Evolutionary conservation across 1,140 invertebrate species (phyloP).

Genomic region (Drosophila eugracilis): DNA sequence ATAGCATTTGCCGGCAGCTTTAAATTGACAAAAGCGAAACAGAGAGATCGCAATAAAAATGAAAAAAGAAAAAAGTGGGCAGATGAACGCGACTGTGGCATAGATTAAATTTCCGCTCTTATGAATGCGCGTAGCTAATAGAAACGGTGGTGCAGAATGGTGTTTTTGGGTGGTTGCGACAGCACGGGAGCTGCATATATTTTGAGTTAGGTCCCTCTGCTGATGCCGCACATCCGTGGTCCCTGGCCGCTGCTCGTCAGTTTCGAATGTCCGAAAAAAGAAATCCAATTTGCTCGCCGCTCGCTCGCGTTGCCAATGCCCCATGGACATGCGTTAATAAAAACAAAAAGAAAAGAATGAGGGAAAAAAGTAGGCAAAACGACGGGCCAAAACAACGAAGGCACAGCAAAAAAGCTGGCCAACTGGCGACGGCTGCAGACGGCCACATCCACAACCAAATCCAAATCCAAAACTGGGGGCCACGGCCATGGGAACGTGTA

Average conservation of each 20-base stretch:
- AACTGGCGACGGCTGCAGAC: conserved; percentile 64
- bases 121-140: conserved; percentile 79
- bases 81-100: conserved; percentile 49
- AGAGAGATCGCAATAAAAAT: not conserved
- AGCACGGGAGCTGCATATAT: conserved; percentile 42
- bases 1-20: conserved; percentile 71
- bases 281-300: conserved; percentile 77
- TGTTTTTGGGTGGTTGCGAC: conserved; percentile 11
- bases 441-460: conserved; percentile 16
- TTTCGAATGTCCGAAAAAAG: conserved; percentile 77
- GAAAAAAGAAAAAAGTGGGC: conserved; percentile 9
- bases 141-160: conserved; percentile 42
- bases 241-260: conserved; percentile 63
- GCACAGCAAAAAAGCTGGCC: conserved; percentile 49
- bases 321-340: conserved; percentile 74
- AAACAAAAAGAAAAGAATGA: conserved; percentile 30
- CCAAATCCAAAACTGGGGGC: conserved; percentile 25
- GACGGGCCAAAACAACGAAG: conserved; percentile 15
- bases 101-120: conserved; percentile 79
- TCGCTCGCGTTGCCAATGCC: conserved; percentile 60
- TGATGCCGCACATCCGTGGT: conserved; percentile 34
- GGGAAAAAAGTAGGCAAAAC: conserved; percentile 24
- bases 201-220: conserved; percentile 33
- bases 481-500: conserved; percentile 73
- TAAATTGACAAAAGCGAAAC: conserved; percentile 65